Base-by-base conservation (phyloP, 1,140 invertebrate species). In the Drosophila parabipectinata region DNA sequence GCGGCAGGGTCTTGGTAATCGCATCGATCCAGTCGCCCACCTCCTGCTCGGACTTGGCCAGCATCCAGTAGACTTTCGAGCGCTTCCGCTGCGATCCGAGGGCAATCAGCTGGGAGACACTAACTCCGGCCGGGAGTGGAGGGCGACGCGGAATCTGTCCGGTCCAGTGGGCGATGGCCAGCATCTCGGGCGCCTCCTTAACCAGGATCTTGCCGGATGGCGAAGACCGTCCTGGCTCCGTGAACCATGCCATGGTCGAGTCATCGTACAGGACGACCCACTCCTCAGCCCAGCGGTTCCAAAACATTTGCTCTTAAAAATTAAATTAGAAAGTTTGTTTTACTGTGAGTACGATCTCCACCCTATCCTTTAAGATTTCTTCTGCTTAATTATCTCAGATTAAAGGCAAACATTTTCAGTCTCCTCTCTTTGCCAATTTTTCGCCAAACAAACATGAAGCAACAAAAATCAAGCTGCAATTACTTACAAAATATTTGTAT, bases 201-300 rank as follows among this genome's bases (percentile, higher is more conserved):
- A 96, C 94, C 52, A 95, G 92, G 21, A 92, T 91, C 69, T 92
- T 92, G 14, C 91, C 91, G 37, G 89, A 62, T 4, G 91, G 91
- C 4, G 91, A 91, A 12, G 91, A 89, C 24, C 91, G 77, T 2
- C 91, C 91, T 1, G 91, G 91, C 59, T 92, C 91, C 79, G 95
- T 95, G 83, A 95, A 96, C 95, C 95, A 96, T 6, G 95, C 95
- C 90, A 96, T 93, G 12, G 95, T 95, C 4, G 95, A 96, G 92
- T 96, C 96, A 72, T 96, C 96, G 91, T 96, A 96, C 6, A 96
- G 92, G 28, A 96, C 95, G 44, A 96, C 94, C 95, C 95, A 96
- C 91, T 96, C 95, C 90, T 96, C 95, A 6, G 95, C 93, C 96
- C 96, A 96, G n/a, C 94, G 94, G 87, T 94, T 95, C 92, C 95